Evolutionary conservation across 2,113 vertebrate species (phyloP).

Genomic region (Paracanthobrama guichenoti): DNA sequence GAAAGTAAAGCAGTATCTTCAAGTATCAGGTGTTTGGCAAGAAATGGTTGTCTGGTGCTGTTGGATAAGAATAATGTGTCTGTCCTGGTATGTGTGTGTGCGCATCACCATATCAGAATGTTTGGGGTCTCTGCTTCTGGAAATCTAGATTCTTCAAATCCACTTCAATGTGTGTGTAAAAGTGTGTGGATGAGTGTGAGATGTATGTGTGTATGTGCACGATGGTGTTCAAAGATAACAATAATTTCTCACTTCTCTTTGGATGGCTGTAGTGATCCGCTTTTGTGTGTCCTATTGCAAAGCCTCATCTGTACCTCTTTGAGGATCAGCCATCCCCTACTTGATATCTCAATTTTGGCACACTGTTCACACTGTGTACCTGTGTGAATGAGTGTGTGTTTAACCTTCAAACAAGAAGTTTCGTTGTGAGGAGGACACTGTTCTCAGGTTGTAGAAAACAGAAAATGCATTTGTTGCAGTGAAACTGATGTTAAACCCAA

Average conservation of each 20-base stretch:
- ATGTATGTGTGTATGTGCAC: neutral
- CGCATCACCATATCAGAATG: neutral
- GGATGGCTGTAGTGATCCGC: neutral
- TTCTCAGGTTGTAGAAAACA: neutral
- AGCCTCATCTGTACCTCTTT: slow-evolving; percentile 28
- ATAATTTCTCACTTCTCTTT: neutral
- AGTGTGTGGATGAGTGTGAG: neutral
- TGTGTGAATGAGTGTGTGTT: neutral
- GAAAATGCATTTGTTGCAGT: slow-evolving; percentile 1
- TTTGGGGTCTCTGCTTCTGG: neutral
- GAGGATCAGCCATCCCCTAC: slow-evolving; percentile 37
- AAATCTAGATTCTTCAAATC: neutral
- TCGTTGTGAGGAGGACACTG: neutral
- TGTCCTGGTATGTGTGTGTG: neutral
- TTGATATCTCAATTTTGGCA: slow-evolving; percentile 48
- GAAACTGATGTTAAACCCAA: slow-evolving; percentile 3
- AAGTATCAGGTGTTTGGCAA: neutral
- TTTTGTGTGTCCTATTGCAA: slow-evolving; percentile 9
- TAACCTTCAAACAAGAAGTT: slow-evolving; percentile 32
- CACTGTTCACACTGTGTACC: neutral
- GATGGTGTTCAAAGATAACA: slow-evolving; percentile 10
- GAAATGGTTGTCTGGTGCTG: neutral
- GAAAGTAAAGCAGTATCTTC: neutral
- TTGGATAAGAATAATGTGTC: slow-evolving; percentile 2
- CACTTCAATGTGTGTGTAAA: neutral